phyloP scores from a whole-genome alignment of 2,113 vertebrate species.

The Etheostoma spectabile region DNA sequence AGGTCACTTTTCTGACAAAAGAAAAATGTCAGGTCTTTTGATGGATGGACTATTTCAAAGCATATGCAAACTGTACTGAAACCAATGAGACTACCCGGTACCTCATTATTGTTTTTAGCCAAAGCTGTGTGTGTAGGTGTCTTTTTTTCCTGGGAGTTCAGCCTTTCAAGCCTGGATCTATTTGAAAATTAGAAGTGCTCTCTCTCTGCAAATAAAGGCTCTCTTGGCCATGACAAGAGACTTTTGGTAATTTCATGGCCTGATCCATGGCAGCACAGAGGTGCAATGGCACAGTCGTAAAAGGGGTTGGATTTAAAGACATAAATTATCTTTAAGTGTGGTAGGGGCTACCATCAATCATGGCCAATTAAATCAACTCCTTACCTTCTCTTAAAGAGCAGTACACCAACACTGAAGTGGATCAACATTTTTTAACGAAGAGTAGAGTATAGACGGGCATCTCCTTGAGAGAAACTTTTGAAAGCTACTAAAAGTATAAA shows the following conservation, averaged over 20 bases:
- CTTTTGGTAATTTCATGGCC: constrained; percentile 19
- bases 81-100: constrained; percentile 50
- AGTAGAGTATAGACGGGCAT: neutral
- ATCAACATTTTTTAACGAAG: constrained; percentile 3
- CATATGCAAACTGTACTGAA: constrained; percentile 37
- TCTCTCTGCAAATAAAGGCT: constrained; percentile 19
- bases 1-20: constrained; percentile 14
- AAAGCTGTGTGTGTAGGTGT: constrained; percentile 24
- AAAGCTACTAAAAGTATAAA: neutral
- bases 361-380: constrained; percentile 21
- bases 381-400: constrained; percentile 7
- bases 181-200: constrained; percentile 23
- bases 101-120: constrained; percentile 31
- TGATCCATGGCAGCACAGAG: neutral
- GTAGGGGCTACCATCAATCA: constrained; percentile 23
- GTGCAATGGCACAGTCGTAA: neutral
- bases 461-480: neutral
- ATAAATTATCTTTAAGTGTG: constrained; percentile 11
- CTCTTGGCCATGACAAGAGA: neutral
- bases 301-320: constrained; percentile 19
- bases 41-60: constrained; percentile 49
- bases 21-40: neutral
- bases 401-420: neutral
- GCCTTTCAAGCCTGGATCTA: constrained; percentile 13
- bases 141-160: constrained; percentile 13